Evolutionary conservation across 2,113 vertebrate genomes (phyloP).

Genomic region (Poecile atricapillus): DNA sequence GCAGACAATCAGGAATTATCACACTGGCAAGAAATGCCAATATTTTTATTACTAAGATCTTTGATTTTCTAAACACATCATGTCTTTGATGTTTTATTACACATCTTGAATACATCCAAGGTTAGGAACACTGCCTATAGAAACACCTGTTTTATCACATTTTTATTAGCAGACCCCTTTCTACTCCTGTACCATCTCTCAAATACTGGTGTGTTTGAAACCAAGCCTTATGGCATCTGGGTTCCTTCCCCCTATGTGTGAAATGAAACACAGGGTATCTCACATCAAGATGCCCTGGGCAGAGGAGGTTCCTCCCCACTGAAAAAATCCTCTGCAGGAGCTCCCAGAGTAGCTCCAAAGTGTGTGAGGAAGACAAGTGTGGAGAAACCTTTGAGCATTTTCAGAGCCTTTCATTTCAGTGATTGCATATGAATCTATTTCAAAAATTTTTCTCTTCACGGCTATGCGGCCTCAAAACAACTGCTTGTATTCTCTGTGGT

Average conservation of each 20-base stretch:
- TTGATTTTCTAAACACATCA: not conserved
- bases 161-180: not conserved
- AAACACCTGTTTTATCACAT: not conserved
- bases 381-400: not conserved
- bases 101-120: not conserved
- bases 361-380: fast-evolving
- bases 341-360: not conserved
- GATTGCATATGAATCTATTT: not conserved
- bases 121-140: not conserved
- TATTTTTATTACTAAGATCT: not conserved
- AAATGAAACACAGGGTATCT: not conserved
- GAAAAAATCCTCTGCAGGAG: not conserved
- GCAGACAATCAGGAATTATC: not conserved
- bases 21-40: not conserved
- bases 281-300: not conserved
- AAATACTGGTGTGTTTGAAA: not conserved
- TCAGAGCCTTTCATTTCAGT: not conserved
- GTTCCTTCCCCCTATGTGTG: not conserved
- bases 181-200: not conserved
- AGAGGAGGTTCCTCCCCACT: not conserved
- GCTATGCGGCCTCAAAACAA: not conserved
- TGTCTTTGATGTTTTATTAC: not conserved
- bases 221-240: not conserved
- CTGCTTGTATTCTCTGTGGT: not conserved
- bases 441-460: not conserved